Conservation (phyloP, 2,888 invertebrate species). For the Calliphora vomitoria region DNA sequence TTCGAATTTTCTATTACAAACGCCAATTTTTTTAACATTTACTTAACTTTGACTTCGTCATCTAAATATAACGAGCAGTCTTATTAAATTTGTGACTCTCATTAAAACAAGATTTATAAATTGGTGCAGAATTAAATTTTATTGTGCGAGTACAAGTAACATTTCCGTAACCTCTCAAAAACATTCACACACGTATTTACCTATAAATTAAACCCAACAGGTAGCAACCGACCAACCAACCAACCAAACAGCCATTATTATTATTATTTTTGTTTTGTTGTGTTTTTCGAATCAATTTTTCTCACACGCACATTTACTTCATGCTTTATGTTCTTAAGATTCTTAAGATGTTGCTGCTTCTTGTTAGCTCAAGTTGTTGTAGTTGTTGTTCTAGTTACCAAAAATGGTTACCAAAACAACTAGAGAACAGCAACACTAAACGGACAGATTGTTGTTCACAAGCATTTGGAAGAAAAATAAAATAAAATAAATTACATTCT, state of each 20-base stretch:
- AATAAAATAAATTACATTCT: conserved; percentile 2
- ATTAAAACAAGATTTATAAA: conserved; percentile 6
- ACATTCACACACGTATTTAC: background rate
- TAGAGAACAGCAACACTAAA: background rate
- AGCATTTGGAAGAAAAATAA: background rate
- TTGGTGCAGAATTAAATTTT: background rate
- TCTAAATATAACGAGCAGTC: too few species aligned
- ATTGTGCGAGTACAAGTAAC: background rate
- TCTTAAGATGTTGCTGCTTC: conserved; percentile 11
- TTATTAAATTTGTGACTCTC: background rate
- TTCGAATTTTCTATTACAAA: too few species aligned
- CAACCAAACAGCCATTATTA: conserved; percentile 5
- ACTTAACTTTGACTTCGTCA: too few species aligned
- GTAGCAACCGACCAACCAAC: conserved; percentile 19
- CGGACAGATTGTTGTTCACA: background rate
- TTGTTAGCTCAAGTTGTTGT: background rate
- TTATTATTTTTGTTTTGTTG: background rate
- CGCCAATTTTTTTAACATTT: too few species aligned
- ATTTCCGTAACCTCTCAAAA: conserved; percentile 13
- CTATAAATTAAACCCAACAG: conserved; percentile 29
- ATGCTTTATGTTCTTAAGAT: background rate
- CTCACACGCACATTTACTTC: conserved; percentile 20
- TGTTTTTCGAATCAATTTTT: conserved; percentile 11
- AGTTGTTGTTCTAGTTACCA: conserved; percentile 31
- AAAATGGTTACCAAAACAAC: conserved; percentile 32